These are phyloP conservation scores for Gracilinanus agilis DNA, from an alignment of 2,113 vertebrate genomes.

Conservation along the genomic window DNA sequence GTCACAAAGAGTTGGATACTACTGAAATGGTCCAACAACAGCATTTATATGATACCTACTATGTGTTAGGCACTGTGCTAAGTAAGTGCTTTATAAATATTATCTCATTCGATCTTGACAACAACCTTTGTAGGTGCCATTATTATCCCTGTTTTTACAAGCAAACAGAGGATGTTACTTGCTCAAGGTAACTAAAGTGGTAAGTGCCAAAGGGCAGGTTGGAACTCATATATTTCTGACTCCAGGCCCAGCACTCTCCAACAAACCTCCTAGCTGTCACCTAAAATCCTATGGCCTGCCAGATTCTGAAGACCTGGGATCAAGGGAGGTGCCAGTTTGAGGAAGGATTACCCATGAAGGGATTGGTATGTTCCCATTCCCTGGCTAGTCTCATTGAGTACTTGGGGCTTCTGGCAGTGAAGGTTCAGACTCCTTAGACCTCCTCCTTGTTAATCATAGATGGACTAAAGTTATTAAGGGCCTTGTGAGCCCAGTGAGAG, in stretches of 20 bases:
- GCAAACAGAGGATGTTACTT: background rate
- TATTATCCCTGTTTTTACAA: background rate
- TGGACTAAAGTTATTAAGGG: background rate
- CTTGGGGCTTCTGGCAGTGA: background rate
- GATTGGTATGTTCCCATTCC: too few relatives aligned
- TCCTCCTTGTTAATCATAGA: background rate
- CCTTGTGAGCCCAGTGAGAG: background rate
- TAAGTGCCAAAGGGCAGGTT: background rate
- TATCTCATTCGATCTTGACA: background rate
- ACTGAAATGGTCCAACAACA: too few relatives aligned
- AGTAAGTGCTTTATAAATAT: background rate
- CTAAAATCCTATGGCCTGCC: background rate
- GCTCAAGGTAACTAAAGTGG: background rate
- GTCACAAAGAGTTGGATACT: too few relatives aligned
- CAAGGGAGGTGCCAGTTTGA: background rate
- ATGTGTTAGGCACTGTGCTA: background rate
- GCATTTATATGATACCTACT: background rate
- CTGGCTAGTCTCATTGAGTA: background rate
- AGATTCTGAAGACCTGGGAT: background rate
- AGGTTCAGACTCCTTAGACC: background rate
- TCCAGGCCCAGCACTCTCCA: background rate
- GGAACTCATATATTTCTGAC: background rate
- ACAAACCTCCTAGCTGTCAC: background rate
- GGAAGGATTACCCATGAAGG: background rate
- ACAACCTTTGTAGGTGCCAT: background rate